phyloP scores from a whole-genome alignment of 1,140 invertebrate species.

The Halyomorpha halys region DNA sequence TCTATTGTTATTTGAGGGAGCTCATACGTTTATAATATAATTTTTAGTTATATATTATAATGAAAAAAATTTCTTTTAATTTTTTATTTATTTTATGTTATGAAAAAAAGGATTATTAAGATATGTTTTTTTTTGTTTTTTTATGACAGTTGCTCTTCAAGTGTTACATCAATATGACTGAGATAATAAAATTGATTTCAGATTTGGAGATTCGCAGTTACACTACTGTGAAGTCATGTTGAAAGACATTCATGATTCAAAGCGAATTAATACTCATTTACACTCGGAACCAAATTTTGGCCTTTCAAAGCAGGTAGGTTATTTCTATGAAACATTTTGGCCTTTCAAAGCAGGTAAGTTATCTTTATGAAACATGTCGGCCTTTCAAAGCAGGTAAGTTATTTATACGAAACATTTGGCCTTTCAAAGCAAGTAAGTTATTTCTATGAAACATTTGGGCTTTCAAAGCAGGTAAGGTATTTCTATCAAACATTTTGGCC shows the following conservation, averaged over 20 bases:
- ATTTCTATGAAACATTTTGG: conserved; percentile 28
- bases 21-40: too few species aligned
- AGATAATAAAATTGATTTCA: conserved; percentile 29
- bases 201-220: conserved; percentile 91
- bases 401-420: conserved; percentile 28
- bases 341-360: conserved; percentile 33
- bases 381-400: conserved; percentile 33
- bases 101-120: too few species aligned
- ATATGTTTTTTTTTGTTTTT: too few species aligned
- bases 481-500: too few species aligned
- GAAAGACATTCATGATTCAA: conserved; percentile 59
- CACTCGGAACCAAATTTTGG: conserved; percentile 55
- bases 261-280: conserved; percentile 72
- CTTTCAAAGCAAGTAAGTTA: conserved; percentile 35
- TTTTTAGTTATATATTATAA: too few species aligned
- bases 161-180: too few species aligned
- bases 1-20: too few species aligned
- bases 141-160: too few species aligned
- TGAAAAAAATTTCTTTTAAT: too few species aligned
- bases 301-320: conserved; percentile 33
- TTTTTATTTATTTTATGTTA: too few species aligned
- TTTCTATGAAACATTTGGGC: too few species aligned
- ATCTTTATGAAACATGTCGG: conserved; percentile 29
- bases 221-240: conserved; percentile 99
- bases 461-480: too few species aligned